These are phyloP conservation scores for Channa maculata DNA, from an alignment of 2,113 vertebrate genomes.

Conservation along the genomic window DNA sequence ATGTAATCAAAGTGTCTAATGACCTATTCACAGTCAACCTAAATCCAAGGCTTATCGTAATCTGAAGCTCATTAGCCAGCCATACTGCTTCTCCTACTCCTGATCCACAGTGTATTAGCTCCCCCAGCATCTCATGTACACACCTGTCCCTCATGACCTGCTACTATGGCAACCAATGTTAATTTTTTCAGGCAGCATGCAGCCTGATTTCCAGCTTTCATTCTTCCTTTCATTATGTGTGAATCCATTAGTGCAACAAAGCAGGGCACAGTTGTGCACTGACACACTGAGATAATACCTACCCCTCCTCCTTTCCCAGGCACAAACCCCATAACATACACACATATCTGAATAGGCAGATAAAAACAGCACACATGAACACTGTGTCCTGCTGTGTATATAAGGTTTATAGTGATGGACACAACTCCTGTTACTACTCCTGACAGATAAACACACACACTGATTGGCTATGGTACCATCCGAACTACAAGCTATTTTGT, in stretches of 20 bases:
- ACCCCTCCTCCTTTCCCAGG: neutral
- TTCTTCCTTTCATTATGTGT: conserved; percentile 68
- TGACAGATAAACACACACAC: neutral
- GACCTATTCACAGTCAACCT: conserved; percentile 18
- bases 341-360: conserved; percentile 13
- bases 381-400: neutral
- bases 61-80: conserved; percentile 19
- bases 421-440: neutral
- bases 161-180: conserved; percentile 77
- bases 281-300: conserved; percentile 57
- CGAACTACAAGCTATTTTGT: conserved; percentile 5
- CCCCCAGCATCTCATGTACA: conserved; percentile 61
- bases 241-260: conserved; percentile 77
- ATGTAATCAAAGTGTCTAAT: conserved; percentile 26
- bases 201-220: conserved; percentile 68
- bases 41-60: conserved; percentile 21
- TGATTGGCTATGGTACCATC: too few relatives aligned
- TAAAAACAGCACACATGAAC: conserved; percentile 16
- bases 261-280: conserved; percentile 68
- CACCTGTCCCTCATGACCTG: conserved; percentile 71
- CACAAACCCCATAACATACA: conserved; percentile 13
- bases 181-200: conserved; percentile 57
- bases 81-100: conserved; percentile 27
- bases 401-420: neutral
- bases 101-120: conserved; percentile 52